Evolutionary conservation across 2,797 vertebrate species (phyloP).

Genomic region (Iguana delicatissima): DNA sequence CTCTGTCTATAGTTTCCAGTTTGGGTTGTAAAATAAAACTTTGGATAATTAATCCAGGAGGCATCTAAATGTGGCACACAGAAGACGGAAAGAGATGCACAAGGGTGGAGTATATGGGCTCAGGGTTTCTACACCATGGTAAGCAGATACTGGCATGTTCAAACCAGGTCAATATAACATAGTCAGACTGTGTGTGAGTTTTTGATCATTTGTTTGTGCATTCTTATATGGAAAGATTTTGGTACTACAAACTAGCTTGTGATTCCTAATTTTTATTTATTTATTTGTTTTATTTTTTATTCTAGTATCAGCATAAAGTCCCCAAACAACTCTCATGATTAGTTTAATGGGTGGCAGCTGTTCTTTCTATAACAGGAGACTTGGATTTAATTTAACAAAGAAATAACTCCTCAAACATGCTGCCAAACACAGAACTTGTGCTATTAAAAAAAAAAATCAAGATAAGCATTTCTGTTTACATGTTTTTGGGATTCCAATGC

Average conservation of each 20-base stretch:
- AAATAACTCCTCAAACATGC: constrained; percentile 14
- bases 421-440: not conserved
- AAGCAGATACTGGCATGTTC: not conserved
- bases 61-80: not conserved
- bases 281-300: too few species aligned
- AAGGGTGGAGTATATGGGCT: not conserved
- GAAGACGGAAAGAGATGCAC: not conserved
- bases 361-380: not conserved
- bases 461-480: not conserved
- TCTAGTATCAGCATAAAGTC: too few species aligned
- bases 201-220: not conserved
- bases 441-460: not conserved
- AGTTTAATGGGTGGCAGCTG: not conserved
- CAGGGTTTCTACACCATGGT: not conserved
- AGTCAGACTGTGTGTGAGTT: not conserved
- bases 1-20: not conserved
- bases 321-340: too few species aligned
- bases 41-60: not conserved
- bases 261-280: too few species aligned
- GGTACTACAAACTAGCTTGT: not conserved
- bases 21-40: not conserved
- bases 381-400: not conserved
- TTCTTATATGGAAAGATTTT: not conserved
- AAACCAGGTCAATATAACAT: not conserved
- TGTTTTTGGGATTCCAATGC: not conserved